Percentiles rank a stretch among this genome's conserved stretches.
Conservation (phyloP, 2,797 vertebrate species). For the Cheirogaleus major region DNA sequence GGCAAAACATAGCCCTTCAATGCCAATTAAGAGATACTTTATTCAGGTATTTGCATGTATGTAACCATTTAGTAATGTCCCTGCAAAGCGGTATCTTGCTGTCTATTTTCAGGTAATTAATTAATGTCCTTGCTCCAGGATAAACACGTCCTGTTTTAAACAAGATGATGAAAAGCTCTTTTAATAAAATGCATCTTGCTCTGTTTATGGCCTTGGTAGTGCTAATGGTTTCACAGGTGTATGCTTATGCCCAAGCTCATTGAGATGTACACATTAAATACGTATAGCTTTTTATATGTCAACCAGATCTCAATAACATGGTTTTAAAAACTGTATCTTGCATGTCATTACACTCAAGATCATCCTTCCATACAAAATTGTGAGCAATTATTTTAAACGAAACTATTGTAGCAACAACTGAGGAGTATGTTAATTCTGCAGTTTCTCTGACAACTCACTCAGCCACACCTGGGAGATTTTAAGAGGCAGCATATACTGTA, state of each 20-base stretch:
- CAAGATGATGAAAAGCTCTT: neutral
- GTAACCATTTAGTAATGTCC: neutral
- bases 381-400: slow-evolving; percentile 41
- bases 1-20: neutral
- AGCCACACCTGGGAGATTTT: neutral
- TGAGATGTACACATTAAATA: neutral
- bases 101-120: slow-evolving; percentile 28
- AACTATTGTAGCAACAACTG: slow-evolving; percentile 50
- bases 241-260: neutral
- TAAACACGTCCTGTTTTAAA: slow-evolving; percentile 27
- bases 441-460: neutral
- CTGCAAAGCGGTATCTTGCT: neutral
- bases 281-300: neutral
- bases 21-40: neutral
- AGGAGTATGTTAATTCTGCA: neutral
- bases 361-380: slow-evolving; percentile 21
- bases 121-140: neutral
- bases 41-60: neutral
- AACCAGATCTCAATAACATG: neutral
- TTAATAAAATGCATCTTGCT: neutral
- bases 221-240: neutral
- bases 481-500: neutral
- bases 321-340: neutral
- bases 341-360: neutral
- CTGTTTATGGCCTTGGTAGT: neutral